Evolutionary conservation across 2,797 vertebrate species (phyloP), one percentile per base, ranked within the genome.

Genomic region (Xenops minutus): DNA sequence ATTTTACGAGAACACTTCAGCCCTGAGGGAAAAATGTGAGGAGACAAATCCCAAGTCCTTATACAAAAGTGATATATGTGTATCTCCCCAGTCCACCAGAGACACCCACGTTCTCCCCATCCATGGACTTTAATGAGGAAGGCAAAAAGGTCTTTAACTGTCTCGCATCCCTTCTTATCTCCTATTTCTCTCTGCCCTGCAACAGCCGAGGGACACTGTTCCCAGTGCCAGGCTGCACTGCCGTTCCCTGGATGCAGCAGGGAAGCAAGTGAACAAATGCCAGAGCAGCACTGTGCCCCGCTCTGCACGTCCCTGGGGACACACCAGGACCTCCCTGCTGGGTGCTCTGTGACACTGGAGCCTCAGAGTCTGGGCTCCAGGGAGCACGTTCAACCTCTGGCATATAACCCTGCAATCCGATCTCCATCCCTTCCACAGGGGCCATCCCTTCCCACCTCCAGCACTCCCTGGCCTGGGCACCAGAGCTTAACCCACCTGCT

Each of bases 361-460:
- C 74, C 94, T 37, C 2, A 11, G n/a, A 85, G 92, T 76, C 94
- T 95, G 93, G 92, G 56, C 87, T 82, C 32, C 0, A 0, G 44
- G 51, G 51, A 94, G 86, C 90, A 92, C 13, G 24, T 87, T 95
- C 96, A 95, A 95, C 96, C 95, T 95, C 94, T 97, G 94, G 88
- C 95, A 95, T 92, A 95, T 94, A 95, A 93, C 62, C 61, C 80
- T 73, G 96, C 92, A 86, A 96, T 3, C 44, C 0, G 14, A 96
- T 86, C 95, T 59, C 13, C 44, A 9, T 10, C 12, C 0, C 32
- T 66, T 87, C 94, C 85, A 66, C 12, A 48, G 91, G 93, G 93
- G 76, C 23, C 88, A 84, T n/a, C 92, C 90, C 77, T 41, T 88
- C 62, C 89, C 30, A 5, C 55, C 71, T 44, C 89, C 78, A 26